Percentiles rank a stretch among this genome's conserved stretches.
Evolutionary conservation across 2,113 vertebrate genomes (phyloP).

Genomic region (Sylvia atricapilla): DNA sequence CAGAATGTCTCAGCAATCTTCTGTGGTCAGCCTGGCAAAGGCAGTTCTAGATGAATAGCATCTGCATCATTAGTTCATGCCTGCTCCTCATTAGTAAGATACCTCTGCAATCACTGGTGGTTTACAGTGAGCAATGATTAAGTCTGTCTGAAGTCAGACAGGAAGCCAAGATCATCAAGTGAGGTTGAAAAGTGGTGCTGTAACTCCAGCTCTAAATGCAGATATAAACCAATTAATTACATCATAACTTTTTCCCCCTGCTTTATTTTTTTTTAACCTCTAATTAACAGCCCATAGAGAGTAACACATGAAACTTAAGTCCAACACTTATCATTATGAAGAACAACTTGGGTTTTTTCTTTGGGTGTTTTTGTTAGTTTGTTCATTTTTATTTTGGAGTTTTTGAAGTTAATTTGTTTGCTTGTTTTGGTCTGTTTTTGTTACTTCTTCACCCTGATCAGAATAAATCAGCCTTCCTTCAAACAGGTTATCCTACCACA

Average conservation of each 20-base stretch:
- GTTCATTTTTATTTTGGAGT: neutral
- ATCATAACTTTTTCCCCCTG: neutral
- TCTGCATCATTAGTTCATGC: neutral
- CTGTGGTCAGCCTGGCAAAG: neutral
- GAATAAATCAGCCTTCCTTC: neutral
- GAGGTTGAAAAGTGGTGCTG: neutral
- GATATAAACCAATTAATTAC: neutral
- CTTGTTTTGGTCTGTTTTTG: neutral
- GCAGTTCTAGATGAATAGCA: neutral
- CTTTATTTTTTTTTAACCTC: neutral
- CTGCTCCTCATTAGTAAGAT: neutral
- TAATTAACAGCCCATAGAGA: neutral
- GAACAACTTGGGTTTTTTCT: neutral
- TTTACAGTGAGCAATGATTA: neutral
- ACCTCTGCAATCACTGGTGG: neutral
- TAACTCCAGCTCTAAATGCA: neutral
- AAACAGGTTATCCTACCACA: neutral
- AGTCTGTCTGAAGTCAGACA: neutral
- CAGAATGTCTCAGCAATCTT: neutral
- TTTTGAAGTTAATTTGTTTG: neutral
- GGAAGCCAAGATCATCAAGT: neutral
- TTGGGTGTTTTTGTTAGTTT: neutral
- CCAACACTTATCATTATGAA: neutral
- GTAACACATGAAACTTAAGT: neutral
- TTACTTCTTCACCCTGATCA: neutral